Conservation (phyloP, 64 coral and sea anemone species). For the Montipora cactus region DNA sequence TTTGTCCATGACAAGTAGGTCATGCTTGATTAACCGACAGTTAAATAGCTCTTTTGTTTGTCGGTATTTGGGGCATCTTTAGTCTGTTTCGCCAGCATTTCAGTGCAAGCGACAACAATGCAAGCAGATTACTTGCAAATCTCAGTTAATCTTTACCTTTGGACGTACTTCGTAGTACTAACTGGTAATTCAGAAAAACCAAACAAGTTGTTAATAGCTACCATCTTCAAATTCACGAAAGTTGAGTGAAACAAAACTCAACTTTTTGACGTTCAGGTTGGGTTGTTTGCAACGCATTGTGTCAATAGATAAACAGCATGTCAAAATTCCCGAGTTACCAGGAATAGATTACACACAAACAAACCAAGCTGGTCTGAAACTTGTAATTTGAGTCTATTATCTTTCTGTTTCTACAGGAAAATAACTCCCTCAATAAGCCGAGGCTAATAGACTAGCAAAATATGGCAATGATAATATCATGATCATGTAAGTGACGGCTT, state of each 20-base stretch:
- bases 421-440: too few relatives aligned
- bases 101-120: background rate
- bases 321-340: background rate
- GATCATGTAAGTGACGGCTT: too few relatives aligned
- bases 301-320: background rate
- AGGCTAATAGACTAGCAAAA: too few relatives aligned
- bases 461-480: too few relatives aligned
- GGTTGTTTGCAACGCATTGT: background rate
- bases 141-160: background rate
- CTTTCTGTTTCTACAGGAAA: too few relatives aligned
- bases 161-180: too few relatives aligned
- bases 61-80: background rate
- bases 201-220: too few relatives aligned
- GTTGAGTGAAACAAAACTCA: background rate
- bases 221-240: background rate
- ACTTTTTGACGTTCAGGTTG: background rate
- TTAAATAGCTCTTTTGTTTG: constrained; percentile 21
- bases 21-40: constrained; percentile 35
- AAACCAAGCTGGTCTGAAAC: background rate
- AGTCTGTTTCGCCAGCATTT: too few relatives aligned
- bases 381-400: background rate
- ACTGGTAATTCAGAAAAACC: too few relatives aligned
- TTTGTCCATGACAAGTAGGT: constrained; percentile 5
- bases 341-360: too few relatives aligned
- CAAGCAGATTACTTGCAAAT: background rate